Conservation (phyloP, 2,113 vertebrate genomes). For the Pithys albifrons region DNA sequence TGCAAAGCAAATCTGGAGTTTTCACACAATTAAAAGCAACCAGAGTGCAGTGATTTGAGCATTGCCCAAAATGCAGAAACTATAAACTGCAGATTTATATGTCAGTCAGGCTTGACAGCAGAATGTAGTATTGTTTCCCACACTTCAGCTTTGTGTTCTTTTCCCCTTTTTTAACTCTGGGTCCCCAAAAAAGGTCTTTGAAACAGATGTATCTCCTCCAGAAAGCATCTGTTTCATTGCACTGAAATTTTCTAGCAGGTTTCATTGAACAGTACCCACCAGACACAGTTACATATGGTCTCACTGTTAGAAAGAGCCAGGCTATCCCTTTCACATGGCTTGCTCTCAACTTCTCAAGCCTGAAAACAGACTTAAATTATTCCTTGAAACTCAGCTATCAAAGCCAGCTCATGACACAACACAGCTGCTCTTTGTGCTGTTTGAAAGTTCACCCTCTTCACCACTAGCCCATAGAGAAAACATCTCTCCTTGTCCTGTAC, state of each 20-base stretch:
- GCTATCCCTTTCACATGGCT: not conserved
- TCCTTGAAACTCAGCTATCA: not conserved
- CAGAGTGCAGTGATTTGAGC: not conserved
- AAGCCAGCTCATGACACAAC: not conserved
- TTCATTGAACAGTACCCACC: not conserved
- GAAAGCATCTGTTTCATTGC: not conserved
- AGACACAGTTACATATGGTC: not conserved
- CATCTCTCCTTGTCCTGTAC: not conserved
- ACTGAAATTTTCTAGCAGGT: not conserved
- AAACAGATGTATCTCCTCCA: not conserved
- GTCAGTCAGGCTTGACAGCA: not conserved
- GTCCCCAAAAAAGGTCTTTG: not conserved
- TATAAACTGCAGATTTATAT: not conserved
- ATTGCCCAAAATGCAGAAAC: not conserved
- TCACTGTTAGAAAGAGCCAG: not conserved
- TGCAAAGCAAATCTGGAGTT: not conserved
- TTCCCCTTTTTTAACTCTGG: not conserved
- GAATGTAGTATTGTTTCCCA: not conserved
- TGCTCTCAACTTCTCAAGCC: not conserved
- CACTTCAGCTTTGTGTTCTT: not conserved
- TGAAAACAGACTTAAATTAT: not conserved
- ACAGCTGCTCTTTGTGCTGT: not conserved
- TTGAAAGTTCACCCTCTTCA: not conserved
- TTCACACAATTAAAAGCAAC: not conserved
- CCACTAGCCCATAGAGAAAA: not conserved